Evolutionary conservation across 2,113 vertebrate genomes (phyloP).

Genomic region (Microcebus ravelobensis): DNA sequence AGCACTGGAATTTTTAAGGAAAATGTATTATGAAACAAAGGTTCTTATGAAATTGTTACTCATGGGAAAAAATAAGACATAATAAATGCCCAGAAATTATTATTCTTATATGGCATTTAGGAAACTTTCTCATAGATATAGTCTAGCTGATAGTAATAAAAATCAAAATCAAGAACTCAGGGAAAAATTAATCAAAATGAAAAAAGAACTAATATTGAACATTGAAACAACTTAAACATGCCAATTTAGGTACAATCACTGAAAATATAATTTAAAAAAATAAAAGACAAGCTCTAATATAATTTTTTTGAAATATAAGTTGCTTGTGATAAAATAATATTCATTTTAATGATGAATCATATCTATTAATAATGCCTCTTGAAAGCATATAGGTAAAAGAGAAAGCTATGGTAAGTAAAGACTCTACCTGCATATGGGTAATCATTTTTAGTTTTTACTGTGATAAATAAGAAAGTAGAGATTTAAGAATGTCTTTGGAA

Average conservation of each 20-base stretch:
- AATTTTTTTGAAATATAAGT: background rate
- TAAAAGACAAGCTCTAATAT: background rate
- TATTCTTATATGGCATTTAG: background rate
- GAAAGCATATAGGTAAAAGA: background rate
- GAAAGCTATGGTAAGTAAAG: background rate
- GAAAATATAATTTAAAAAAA: background rate
- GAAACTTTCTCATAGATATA: background rate
- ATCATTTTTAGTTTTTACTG: background rate
- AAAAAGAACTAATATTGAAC: background rate
- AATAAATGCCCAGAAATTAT: background rate
- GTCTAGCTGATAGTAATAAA: background rate
- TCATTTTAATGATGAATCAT: background rate
- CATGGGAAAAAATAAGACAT: background rate
- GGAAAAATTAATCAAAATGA: background rate
- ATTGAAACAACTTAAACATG: background rate
- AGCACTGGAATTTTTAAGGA: background rate
- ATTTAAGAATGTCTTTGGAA: background rate
- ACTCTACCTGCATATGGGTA: background rate
- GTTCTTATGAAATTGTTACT: background rate
- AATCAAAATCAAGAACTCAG: constrained; percentile 8
- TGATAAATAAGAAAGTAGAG: background rate
- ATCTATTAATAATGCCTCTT: background rate
- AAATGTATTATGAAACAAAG: background rate
- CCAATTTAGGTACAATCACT: background rate
- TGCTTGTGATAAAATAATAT: background rate